phyloP scores from a whole-genome alignment of 2,797 vertebrate genomes.

The Clarias pachynema region DNA sequence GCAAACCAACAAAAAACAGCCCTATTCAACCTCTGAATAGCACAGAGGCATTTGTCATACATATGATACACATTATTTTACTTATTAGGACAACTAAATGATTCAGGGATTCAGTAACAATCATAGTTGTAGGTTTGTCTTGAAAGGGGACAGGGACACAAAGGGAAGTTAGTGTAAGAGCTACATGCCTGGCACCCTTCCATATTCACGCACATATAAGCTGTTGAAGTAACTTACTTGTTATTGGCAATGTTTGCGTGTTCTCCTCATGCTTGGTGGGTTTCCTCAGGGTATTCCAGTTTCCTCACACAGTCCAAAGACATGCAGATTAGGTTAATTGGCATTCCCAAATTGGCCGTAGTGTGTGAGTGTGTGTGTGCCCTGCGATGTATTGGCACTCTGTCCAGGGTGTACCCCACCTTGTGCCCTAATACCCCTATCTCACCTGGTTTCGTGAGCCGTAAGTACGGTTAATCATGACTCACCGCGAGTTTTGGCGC shows the following conservation, averaged over 20 bases:
- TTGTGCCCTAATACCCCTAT: no score
- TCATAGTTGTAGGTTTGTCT: not conserved
- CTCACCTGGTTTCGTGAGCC: no score
- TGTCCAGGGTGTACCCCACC: no score
- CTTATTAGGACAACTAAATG: not conserved
- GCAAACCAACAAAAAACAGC: not conserved
- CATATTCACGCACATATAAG: not conserved
- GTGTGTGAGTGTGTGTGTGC: no score
- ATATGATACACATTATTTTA: conserved; percentile 19
- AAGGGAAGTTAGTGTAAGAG: not conserved
- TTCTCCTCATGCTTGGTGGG: no score
- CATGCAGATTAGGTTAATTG: no score
- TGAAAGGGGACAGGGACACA: not conserved
- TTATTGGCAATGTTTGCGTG: not conserved
- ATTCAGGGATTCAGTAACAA: not conserved
- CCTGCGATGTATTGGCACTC: no score
- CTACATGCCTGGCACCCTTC: not conserved
- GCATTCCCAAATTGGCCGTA: no score
- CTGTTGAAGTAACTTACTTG: not conserved
- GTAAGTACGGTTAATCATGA: no score
- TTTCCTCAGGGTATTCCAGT: no score
- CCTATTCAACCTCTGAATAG: conserved; percentile 4
- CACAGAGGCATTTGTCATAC: not conserved
- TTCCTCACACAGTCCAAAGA: no score
- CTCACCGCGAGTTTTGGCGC: no score